A percentile compares a stretch with the other conserved stretches of the same genome.
Conservation (phyloP, 2,888 invertebrate species). For the Patella caerulea region DNA sequence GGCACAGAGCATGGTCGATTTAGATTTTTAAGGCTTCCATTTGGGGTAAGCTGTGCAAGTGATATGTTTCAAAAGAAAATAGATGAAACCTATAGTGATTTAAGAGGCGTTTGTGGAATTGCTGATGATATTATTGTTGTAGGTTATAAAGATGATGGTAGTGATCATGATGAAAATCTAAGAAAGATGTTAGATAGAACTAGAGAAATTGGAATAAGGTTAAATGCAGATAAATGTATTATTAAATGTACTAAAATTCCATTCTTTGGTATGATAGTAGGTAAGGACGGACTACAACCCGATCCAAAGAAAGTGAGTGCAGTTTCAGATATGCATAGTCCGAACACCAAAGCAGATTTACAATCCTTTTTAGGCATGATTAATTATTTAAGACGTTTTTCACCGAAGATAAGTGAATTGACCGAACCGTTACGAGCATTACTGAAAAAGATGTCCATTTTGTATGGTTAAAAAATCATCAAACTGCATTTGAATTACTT, state of each 20-base stretch:
- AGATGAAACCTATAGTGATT: background rate
- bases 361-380: constrained; percentile 33
- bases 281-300: background rate
- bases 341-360: constrained; percentile 26
- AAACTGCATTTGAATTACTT: constrained; percentile 23
- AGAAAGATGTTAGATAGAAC: constrained; percentile 8
- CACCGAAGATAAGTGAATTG: constrained; percentile 25
- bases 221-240: constrained; percentile 2
- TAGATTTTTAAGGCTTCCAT: background rate
- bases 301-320: background rate
- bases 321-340: constrained; percentile 27
- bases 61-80: constrained; percentile 11
- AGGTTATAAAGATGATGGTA: constrained; percentile 7
- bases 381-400: constrained; percentile 28
- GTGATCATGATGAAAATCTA: constrained; percentile 4
- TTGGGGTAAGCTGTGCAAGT: constrained; percentile 5
- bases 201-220: background rate
- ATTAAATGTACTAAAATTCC: constrained; percentile 9
- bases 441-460: constrained; percentile 29
- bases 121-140: background rate
- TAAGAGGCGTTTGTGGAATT: constrained; percentile 2
- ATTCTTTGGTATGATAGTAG: constrained; percentile 7
- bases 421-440: constrained; percentile 26
- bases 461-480: constrained; percentile 29
- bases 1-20: constrained; percentile 4